Percentiles rank a stretch among this genome's conserved stretches.
Evolutionary conservation across 2,113 vertebrate genomes (phyloP).

Genomic region (Podarcis muralis): DNA sequence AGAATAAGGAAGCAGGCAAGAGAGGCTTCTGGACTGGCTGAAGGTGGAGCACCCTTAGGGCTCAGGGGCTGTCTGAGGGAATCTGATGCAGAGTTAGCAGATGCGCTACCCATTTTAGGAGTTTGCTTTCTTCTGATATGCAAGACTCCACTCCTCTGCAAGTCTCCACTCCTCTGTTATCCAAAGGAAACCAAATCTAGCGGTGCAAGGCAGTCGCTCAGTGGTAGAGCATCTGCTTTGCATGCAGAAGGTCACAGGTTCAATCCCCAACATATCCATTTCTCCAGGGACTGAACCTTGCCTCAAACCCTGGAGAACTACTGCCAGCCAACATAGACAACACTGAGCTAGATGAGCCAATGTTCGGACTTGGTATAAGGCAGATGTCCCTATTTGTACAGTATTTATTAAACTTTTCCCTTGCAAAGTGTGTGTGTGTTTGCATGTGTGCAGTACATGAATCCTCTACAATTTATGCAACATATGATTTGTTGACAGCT

Average conservation of each 20-base stretch:
- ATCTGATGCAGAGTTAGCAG: too few relatives aligned
- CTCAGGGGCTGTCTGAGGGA: background rate
- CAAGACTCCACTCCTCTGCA: background rate
- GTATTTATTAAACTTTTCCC: background rate
- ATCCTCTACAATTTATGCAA: slow-evolving; percentile 5
- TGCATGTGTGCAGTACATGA: background rate
- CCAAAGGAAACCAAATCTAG: background rate
- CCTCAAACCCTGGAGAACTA: too few relatives aligned
- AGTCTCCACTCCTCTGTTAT: background rate
- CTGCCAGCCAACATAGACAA: too few relatives aligned
- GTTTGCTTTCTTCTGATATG: background rate
- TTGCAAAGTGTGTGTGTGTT: background rate
- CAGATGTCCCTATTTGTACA: background rate
- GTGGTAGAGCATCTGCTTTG: too few relatives aligned
- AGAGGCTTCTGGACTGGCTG: background rate
- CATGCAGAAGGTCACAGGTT: too few relatives aligned
- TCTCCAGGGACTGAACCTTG: too few relatives aligned
- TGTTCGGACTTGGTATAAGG: too few relatives aligned
- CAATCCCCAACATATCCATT: too few relatives aligned
- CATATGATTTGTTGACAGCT: background rate
- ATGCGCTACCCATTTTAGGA: background rate
- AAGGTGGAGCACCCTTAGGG: background rate
- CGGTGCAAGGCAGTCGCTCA: too few relatives aligned
- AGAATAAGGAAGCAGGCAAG: background rate
- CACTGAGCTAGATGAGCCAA: too few relatives aligned